phyloP scores from a whole-genome alignment of 2,797 vertebrate genomes.

The Antennarius maculatus region DNA sequence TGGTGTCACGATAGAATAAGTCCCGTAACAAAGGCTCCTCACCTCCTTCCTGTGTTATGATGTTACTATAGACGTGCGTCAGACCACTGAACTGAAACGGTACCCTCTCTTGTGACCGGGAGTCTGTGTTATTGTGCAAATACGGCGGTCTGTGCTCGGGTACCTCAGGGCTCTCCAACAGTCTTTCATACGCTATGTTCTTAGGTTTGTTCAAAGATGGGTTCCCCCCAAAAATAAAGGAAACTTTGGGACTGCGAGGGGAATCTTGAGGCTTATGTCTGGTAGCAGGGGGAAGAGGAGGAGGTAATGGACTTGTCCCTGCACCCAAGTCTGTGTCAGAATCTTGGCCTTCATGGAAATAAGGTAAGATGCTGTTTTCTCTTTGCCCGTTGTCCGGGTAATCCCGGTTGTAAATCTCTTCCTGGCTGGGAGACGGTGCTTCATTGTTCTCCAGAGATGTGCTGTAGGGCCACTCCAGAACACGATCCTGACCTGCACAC shows the following conservation, averaged over 20 bases:
- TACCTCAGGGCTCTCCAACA: conserved; percentile 89
- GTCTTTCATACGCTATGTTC: conserved; percentile 88
- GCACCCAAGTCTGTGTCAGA: conserved; percentile 76
- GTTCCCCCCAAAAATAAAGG: conserved; percentile 96
- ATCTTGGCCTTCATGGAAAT: conserved; percentile 82
- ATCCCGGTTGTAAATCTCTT: conserved; percentile 84
- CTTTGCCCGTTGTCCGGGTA: conserved; percentile 79
- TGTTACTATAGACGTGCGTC: conserved; percentile 88
- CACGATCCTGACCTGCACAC: conserved; percentile 87
- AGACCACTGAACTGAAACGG: conserved; percentile 86
- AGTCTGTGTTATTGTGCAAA: conserved; percentile 85
- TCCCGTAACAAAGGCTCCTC: conserved; percentile 94
- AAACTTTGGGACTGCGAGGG: conserved; percentile 94
- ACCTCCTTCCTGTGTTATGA: conserved; percentile 86
- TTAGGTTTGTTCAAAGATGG: conserved; percentile 85
- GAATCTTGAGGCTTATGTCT: conserved; percentile 90
- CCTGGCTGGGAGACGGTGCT: conserved; percentile 65
- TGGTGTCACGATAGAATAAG: conserved; percentile 93
- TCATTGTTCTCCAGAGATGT: conserved; percentile 87
- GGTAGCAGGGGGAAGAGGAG: conserved; percentile 84
- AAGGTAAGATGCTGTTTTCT: conserved; percentile 87
- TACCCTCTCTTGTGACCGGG: conserved; percentile 83
- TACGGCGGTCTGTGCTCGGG: conserved; percentile 85
- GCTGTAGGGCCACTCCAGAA: conserved; percentile 94
- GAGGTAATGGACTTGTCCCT: conserved; percentile 79